Conservation (phyloP, 2,888 invertebrate genomes). For the Folsomia manolachei region DNA sequence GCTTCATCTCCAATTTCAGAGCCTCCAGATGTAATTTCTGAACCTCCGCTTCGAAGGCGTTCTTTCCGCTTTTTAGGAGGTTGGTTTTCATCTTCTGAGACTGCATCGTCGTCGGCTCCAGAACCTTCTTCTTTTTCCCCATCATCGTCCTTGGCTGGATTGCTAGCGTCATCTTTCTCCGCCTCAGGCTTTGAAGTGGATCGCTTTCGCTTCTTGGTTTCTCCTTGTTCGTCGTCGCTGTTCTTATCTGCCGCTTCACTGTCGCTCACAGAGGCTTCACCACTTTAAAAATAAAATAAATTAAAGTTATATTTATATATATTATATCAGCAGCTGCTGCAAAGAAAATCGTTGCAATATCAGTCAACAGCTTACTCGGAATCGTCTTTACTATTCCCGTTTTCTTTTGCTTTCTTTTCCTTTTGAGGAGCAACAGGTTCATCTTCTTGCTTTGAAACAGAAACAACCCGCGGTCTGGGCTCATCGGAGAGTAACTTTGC, state of each 20-base stretch:
- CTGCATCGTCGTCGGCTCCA: conserved; percentile 51
- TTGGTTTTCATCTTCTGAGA: conserved; percentile 55
- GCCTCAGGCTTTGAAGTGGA: conserved; percentile 19
- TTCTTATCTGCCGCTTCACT: conserved; percentile 36
- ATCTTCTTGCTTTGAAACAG: conserved; percentile 37
- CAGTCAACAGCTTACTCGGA: conserved; percentile 49
- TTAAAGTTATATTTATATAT: not conserved
- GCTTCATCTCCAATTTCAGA: conserved; percentile 52
- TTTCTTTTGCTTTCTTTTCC: conserved; percentile 20
- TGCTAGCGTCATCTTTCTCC: conserved; percentile 50
- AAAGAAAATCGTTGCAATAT: too few relatives aligned
- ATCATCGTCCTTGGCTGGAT: conserved; percentile 27
- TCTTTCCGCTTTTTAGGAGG: conserved; percentile 53
- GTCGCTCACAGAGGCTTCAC: conserved; percentile 30
- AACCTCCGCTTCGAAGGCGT: conserved; percentile 54
- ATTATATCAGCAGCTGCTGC: too few relatives aligned
- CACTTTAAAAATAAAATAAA: conserved; percentile 8
- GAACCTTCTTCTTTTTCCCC: conserved; percentile 57
- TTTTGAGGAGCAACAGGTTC: conserved; percentile 21
- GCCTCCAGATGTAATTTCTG: conserved; percentile 41
- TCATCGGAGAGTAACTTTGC: conserved; percentile 47
- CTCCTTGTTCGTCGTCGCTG: conserved; percentile 25
- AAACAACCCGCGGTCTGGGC: conserved; percentile 19
- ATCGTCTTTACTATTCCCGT: conserved; percentile 50
- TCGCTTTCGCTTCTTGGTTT: conserved; percentile 30